These are phyloP conservation scores for Patella caerulea DNA, from an alignment of 2,888 invertebrate genomes.

Conservation along the genomic window DNA sequence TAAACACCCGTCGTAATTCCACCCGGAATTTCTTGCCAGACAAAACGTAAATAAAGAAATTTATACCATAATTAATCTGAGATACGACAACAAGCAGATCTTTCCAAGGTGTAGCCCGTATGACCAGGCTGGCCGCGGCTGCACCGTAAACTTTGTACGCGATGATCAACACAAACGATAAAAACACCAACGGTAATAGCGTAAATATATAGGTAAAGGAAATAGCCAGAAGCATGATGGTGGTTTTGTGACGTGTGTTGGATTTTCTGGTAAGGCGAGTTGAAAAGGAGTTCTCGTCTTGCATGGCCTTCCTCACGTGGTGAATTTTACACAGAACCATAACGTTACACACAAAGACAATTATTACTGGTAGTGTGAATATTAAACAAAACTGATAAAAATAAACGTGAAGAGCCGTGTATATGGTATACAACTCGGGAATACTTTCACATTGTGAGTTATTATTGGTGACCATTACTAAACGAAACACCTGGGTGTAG, in stretches of 20 bases:
- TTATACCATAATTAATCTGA: slow-evolving; percentile 53
- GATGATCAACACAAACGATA: slow-evolving; percentile 43
- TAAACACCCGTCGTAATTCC: slow-evolving; percentile 41
- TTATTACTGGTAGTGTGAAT: slow-evolving; percentile 57
- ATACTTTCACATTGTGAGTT: slow-evolving; percentile 22
- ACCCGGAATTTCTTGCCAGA: slow-evolving; percentile 54
- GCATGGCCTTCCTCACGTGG: slow-evolving; percentile 32
- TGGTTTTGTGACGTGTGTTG: slow-evolving; percentile 47
- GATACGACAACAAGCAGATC: slow-evolving; percentile 44
- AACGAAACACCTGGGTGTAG: slow-evolving; percentile 61
- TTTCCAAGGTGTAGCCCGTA: slow-evolving; percentile 36
- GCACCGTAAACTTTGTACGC: slow-evolving; percentile 31
- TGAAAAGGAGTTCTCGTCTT: slow-evolving; percentile 36
- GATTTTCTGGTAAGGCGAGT: slow-evolving; percentile 32
- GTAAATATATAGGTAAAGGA: slow-evolving; percentile 52
- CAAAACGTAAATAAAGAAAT: slow-evolving; percentile 60
- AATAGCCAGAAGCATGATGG: slow-evolving; percentile 51
- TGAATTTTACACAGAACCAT: slow-evolving; percentile 58
- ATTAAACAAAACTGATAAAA: slow-evolving; percentile 60
- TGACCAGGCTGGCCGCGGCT: slow-evolving; percentile 26
- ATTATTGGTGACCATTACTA: slow-evolving; percentile 31
- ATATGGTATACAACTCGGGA: slow-evolving; percentile 33
- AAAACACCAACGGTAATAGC: slow-evolving; percentile 44
- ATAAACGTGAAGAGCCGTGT: slow-evolving; percentile 58
- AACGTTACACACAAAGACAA: slow-evolving; percentile 61